These are phyloP conservation scores for Aphaenogaster rudis DNA, from an alignment of 1,140 invertebrate genomes.

Conservation along the genomic window DNA sequence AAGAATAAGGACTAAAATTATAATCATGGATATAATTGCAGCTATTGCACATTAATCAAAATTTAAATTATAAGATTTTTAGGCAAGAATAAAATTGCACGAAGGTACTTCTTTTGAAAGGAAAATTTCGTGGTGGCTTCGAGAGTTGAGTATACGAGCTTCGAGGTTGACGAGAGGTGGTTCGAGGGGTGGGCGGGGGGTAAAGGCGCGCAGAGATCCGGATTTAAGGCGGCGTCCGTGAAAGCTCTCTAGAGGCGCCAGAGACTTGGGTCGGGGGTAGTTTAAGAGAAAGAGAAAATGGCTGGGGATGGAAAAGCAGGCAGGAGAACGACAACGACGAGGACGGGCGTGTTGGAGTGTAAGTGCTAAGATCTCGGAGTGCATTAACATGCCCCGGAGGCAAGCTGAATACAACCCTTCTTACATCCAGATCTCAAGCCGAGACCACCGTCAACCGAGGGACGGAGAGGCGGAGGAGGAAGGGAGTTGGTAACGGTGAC, in stretches of 20 bases:
- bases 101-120: conserved; percentile 60
- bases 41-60: neutral
- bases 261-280: conserved; percentile 80
- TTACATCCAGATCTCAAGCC: conserved; percentile 85
- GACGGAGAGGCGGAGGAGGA: neutral
- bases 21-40: neutral
- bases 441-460: conserved; percentile 75
- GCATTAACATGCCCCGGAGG: conserved; percentile 87
- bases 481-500: conserved; percentile 22
- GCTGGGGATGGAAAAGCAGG: conserved; percentile 74
- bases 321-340: conserved; percentile 72
- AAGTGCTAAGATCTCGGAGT: conserved; percentile 87
- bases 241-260: conserved; percentile 85
- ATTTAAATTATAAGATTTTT: neutral
- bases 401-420: conserved; percentile 87
- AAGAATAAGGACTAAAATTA: neutral
- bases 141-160: conserved; percentile 36
- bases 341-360: conserved; percentile 86
- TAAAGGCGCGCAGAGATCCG: conserved; percentile 81
- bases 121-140: conserved; percentile 74
- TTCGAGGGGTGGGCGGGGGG: conserved; percentile 57
- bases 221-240: conserved; percentile 86
- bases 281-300: conserved; percentile 86
- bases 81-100: conserved; percentile 11
- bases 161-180: conserved; percentile 57